Conservation (phyloP, 2,888 invertebrate genomes). For the Formica aserva region DNA sequence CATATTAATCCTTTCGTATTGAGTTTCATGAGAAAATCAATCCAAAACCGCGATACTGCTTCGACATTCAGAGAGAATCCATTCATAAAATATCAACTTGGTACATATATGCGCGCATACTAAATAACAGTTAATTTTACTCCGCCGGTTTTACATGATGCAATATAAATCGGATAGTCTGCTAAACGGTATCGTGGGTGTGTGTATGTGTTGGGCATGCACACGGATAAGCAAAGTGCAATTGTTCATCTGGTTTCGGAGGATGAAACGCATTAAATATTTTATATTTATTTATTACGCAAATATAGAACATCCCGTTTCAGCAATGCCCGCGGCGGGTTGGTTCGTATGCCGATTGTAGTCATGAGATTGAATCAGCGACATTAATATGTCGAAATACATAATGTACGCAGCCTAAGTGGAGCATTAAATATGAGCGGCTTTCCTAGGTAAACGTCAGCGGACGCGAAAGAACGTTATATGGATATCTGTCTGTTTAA, state of each 20-base stretch:
- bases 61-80: conserved; percentile 22
- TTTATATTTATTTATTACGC: conserved; percentile 54
- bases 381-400: conserved; percentile 73
- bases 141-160: conserved; percentile 10
- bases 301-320: conserved; percentile 52
- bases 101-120: conserved; percentile 4
- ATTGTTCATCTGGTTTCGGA: conserved; percentile 39
- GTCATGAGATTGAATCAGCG: conserved; percentile 62
- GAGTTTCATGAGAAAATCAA: conserved; percentile 27
- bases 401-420: conserved; percentile 71
- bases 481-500: conserved; percentile 5
- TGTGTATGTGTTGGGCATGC: not conserved
- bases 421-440: conserved; percentile 70
- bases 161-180: conserved; percentile 33
- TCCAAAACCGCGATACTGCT: not conserved
- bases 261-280: conserved; percentile 39
- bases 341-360: conserved; percentile 54
- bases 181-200: not conserved
- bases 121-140: conserved; percentile 48
- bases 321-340: conserved; percentile 9
- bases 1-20: conserved; percentile 6
- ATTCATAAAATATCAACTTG: conserved; percentile 40
- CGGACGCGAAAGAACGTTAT: conserved; percentile 59
- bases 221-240: conserved; percentile 10
- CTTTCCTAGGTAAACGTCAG: conserved; percentile 53